These are phyloP conservation scores for Poeciliopsis presidionis DNA, from an alignment of 2,797 vertebrate species.

Conservation along the genomic window DNA sequence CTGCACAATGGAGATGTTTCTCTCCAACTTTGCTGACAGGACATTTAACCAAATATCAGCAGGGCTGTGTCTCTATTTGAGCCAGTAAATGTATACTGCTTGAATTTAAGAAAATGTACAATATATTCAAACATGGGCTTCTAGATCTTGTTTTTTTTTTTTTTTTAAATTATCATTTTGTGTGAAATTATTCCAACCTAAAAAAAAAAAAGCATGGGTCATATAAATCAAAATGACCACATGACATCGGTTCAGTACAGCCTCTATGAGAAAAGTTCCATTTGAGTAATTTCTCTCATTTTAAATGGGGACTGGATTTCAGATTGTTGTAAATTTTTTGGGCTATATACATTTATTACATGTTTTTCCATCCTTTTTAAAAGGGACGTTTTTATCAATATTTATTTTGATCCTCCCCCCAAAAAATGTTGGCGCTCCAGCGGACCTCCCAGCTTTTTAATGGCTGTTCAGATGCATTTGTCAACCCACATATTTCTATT, in stretches of 20 bases:
- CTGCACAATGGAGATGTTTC: no score
- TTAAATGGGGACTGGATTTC: background rate
- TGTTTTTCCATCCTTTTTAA: background rate
- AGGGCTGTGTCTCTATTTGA: no score
- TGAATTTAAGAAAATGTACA: no score
- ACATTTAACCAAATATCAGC: no score
- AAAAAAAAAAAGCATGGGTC: background rate
- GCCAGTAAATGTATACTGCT: no score
- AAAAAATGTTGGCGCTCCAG: background rate
- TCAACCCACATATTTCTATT: slow-evolving; percentile 9
- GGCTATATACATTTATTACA: background rate
- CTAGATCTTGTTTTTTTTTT: no score
- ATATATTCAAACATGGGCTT: no score
- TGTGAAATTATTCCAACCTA: background rate
- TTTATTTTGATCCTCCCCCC: background rate
- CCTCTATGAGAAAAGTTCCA: background rate
- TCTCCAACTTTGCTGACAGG: no score
- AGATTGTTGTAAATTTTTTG: background rate
- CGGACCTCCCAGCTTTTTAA: background rate
- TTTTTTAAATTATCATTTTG: no score
- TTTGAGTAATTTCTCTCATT: background rate
- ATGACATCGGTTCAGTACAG: background rate
- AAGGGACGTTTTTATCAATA: background rate
- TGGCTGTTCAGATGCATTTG: background rate
- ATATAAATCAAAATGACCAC: background rate